Evolutionary conservation across 2,888 invertebrate genomes (phyloP).

Genomic region (Heliconius ismenius): DNA sequence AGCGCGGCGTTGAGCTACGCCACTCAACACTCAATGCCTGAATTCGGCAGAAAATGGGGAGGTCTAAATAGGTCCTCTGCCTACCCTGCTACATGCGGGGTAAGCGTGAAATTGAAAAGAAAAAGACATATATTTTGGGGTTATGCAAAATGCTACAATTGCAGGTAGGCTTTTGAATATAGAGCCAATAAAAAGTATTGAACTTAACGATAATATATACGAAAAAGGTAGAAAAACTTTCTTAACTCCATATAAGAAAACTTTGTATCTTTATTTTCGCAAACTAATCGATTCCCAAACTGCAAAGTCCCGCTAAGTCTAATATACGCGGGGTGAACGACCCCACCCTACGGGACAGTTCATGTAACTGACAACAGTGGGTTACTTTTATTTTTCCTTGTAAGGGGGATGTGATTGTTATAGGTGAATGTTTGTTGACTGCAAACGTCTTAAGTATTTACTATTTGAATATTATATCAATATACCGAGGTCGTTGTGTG

Average conservation of each 20-base stretch:
- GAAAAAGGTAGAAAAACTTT: constrained; percentile 20
- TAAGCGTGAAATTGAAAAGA: too few species aligned
- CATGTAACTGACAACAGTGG: constrained; percentile 77
- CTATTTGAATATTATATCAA: neutral
- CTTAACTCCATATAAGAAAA: neutral
- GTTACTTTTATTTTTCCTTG: constrained; percentile 72
- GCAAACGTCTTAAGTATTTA: constrained; percentile 9
- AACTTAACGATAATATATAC: constrained; percentile 9
- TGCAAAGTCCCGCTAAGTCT: constrained; percentile 28
- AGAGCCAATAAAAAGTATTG: neutral
- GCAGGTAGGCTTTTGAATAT: neutral
- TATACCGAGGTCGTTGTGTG: neutral
- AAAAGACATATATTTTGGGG: neutral
- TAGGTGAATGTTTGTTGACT: constrained; percentile 41
- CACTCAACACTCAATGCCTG: too few species aligned
- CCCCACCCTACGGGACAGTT: constrained; percentile 72
- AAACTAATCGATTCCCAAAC: constrained; percentile 16
- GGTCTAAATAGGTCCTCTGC: too few species aligned
- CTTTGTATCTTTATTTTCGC: constrained; percentile 14
- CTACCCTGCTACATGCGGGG: too few species aligned
- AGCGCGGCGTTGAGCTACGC: too few species aligned
- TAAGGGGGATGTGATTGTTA: constrained; percentile 51
- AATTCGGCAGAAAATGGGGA: too few species aligned
- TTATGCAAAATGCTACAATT: neutral
- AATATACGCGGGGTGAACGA: constrained; percentile 62